phyloP scores from a whole-genome alignment of 2,113 vertebrate species.

The Oreocharis arfaki region DNA sequence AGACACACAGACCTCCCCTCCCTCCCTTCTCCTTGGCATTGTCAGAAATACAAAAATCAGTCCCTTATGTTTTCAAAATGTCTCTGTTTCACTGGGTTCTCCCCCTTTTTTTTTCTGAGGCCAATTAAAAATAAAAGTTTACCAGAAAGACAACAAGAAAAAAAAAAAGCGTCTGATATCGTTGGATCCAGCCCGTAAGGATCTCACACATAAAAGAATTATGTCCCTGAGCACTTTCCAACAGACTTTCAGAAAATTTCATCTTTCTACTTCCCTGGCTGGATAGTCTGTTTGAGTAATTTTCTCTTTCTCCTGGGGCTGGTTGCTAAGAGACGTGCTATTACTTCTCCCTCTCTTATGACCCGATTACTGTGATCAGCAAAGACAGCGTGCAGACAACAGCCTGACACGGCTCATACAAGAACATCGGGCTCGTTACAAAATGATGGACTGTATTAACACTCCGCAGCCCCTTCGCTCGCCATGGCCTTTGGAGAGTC shows the following conservation, averaged over 20 bases:
- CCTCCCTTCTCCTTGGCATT: not conserved
- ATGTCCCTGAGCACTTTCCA: slow-evolving; percentile 56
- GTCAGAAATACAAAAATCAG: slow-evolving; percentile 10
- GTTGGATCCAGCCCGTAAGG: slow-evolving; percentile 17
- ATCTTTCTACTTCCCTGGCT: slow-evolving; percentile 66
- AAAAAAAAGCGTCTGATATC: not conserved
- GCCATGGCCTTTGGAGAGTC: slow-evolving; percentile 35
- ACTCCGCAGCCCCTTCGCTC: not conserved
- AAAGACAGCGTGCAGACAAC: slow-evolving; percentile 61
- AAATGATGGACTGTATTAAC: slow-evolving; percentile 55
- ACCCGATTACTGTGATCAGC: slow-evolving; percentile 75
- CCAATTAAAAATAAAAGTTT: slow-evolving; percentile 33
- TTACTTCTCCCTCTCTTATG: slow-evolving; percentile 76
- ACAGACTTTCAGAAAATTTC: slow-evolving; percentile 65
- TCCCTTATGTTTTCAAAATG: not conserved
- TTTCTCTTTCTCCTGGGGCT: slow-evolving; percentile 74
- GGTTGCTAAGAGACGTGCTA: slow-evolving; percentile 77
- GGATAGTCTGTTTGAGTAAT: slow-evolving; percentile 70
- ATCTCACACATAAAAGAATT: slow-evolving; percentile 40
- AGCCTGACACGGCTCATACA: slow-evolving; percentile 49
- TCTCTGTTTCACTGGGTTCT: not conserved
- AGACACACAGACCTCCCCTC: not conserved
- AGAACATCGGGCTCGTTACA: slow-evolving; percentile 43
- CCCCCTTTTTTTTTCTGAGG: not conserved
- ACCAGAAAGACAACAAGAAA: not conserved